These are phyloP conservation scores for Seira ritae DNA, from an alignment of 2,888 invertebrate species.

Conservation along the genomic window DNA sequence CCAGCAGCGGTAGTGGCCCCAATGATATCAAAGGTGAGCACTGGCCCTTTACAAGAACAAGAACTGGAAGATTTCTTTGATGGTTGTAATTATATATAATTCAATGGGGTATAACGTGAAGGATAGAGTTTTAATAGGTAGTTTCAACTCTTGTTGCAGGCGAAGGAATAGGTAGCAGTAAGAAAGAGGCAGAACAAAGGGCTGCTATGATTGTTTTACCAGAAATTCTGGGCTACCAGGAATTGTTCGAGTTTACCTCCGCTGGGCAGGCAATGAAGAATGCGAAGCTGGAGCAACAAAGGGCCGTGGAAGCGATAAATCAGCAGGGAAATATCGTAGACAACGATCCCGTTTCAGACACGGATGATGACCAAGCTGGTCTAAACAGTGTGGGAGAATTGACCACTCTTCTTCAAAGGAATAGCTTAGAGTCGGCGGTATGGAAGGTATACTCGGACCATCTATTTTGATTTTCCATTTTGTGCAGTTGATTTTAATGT, in stretches of 20 bases:
- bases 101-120: too few relatives aligned
- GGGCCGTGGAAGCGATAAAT: background rate
- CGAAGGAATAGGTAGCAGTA: slow-evolving; percentile 22
- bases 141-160: background rate
- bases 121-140: background rate
- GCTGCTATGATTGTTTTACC: slow-evolving; percentile 23
- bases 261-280: background rate
- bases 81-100: too few relatives aligned
- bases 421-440: background rate
- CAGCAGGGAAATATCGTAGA: background rate
- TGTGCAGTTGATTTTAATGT: too few relatives aligned
- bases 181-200: slow-evolving; percentile 36
- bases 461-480: too few relatives aligned
- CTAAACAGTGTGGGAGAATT: slow-evolving; percentile 10
- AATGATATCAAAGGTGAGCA: background rate
- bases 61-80: too few relatives aligned
- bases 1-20: background rate
- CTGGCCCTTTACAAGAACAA: too few relatives aligned
- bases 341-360: background rate
- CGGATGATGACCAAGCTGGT: background rate
- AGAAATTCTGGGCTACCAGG: background rate
- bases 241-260: slow-evolving; percentile 12
- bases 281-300: background rate
- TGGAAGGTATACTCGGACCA: background rate
- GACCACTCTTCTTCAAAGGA: background rate